Evolutionary conservation across 2,113 vertebrate species (phyloP).

Genomic region (Pomatorhinus ruficollis): DNA sequence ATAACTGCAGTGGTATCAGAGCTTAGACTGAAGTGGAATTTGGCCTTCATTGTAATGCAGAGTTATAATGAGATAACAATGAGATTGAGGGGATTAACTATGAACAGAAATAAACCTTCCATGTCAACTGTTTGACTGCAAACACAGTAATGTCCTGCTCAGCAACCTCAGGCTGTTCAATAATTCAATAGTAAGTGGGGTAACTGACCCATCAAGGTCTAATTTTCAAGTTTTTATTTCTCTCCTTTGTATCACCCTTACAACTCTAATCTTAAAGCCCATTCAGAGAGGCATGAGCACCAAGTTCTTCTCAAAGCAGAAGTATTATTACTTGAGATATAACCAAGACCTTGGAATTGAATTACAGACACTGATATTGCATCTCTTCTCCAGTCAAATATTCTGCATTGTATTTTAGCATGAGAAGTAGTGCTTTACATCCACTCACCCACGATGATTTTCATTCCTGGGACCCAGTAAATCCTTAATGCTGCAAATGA

Average conservation of each 20-base stretch:
- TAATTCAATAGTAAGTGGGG: neutral
- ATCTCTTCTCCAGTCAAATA: neutral
- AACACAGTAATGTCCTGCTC: neutral
- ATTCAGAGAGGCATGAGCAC: neutral
- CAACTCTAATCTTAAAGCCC: neutral
- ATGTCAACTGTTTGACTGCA: neutral
- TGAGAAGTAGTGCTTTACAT: neutral
- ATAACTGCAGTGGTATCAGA: neutral
- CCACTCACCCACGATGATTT: neutral
- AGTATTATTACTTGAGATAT: neutral
- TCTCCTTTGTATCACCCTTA: neutral
- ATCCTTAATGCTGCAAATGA: neutral
- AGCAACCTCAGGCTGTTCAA: neutral
- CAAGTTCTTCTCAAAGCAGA: neutral
- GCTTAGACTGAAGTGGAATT: neutral
- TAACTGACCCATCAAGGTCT: neutral
- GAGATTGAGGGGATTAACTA: conserved; percentile 29
- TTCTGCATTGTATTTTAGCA: neutral
- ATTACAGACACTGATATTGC: neutral
- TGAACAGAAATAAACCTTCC: conserved; percentile 39
- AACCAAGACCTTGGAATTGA: neutral
- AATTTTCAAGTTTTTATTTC: neutral
- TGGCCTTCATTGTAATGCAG: neutral
- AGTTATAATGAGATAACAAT: conserved; percentile 20
- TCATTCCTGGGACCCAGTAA: neutral